A percentile compares a stretch with the other conserved stretches of the same genome.
These are phyloP conservation scores for Micromesistius poutassou DNA, from an alignment of 2,797 vertebrate genomes.

Conservation along the genomic window DNA sequence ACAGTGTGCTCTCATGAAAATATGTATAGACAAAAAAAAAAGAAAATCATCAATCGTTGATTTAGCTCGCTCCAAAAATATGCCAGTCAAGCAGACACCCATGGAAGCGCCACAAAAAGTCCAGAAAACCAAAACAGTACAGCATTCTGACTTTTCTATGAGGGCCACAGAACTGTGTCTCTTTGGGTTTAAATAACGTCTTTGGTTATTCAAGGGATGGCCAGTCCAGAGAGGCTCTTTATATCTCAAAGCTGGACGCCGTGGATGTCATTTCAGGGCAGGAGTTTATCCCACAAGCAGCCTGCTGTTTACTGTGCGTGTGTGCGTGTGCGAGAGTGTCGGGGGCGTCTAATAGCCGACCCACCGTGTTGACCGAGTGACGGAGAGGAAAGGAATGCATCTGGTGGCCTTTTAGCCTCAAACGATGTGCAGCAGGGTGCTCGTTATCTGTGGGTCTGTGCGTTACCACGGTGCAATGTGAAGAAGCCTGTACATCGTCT, in stretches of 20 bases:
- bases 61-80: slow-evolving; percentile 52
- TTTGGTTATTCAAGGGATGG: slow-evolving; percentile 27
- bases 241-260: slow-evolving; percentile 49
- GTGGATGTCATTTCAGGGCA: slow-evolving; percentile 39
- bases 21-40: neutral
- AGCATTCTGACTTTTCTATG: neutral
- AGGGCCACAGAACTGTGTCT: neutral
- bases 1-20: slow-evolving; percentile 31
- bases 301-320: slow-evolving; percentile 19
- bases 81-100: slow-evolving; percentile 37
- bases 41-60: slow-evolving; percentile 9
- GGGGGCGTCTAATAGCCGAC: slow-evolving; percentile 3
- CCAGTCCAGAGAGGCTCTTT: slow-evolving; percentile 32
- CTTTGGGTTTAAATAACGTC: slow-evolving; percentile 13
- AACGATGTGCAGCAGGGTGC: neutral
- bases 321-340: neutral
- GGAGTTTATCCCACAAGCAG: slow-evolving; percentile 40
- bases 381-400: slow-evolving; percentile 31
- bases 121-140: neutral
- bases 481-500: neutral
- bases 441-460: neutral
- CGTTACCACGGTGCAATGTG: neutral
- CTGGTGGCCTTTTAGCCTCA: slow-evolving; percentile 27
- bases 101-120: slow-evolving; percentile 38
- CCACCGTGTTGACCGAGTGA: slow-evolving; percentile 5